Evolutionary conservation across 2,888 invertebrate species (phyloP).

Genomic region (Hetaerina titia): DNA sequence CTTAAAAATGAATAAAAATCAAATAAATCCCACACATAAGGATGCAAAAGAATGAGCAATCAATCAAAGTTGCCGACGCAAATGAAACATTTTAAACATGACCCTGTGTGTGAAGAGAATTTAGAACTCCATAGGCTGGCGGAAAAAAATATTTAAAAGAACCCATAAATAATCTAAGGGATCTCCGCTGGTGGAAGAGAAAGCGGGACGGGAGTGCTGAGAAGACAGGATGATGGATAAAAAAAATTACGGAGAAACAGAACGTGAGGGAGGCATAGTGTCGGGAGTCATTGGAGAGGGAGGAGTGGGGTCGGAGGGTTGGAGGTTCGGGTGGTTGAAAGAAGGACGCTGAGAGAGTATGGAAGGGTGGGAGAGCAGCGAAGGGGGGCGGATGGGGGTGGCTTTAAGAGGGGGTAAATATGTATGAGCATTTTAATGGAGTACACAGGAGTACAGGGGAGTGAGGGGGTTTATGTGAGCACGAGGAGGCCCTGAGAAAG

Average conservation of each 20-base stretch:
- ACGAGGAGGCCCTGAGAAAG: slow-evolving; percentile 27
- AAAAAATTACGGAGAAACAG: neutral
- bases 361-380: neutral
- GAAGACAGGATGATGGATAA: neutral
- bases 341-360: neutral
- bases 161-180: slow-evolving; percentile 50
- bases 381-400: neutral
- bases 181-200: neutral
- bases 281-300: neutral
- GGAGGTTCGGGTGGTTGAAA: neutral
- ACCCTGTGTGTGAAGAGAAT: neutral
- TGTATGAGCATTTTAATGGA: slow-evolving; percentile 65
- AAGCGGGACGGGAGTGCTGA: neutral
- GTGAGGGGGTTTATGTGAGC: neutral
- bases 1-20: neutral
- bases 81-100: slow-evolving; percentile 25
- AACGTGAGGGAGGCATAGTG: neutral
- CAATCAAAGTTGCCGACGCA: slow-evolving; percentile 5
- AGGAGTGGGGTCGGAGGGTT: neutral
- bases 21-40: neutral
- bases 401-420: slow-evolving; percentile 4
- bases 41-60: neutral
- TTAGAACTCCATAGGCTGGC: neutral
- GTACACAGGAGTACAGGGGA: neutral
- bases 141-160: slow-evolving; percentile 25